Evolutionary conservation across 2,888 invertebrate species (phyloP), one percentile per base, ranked within the genome.

Genomic region (Cephus sareptanus): DNA sequence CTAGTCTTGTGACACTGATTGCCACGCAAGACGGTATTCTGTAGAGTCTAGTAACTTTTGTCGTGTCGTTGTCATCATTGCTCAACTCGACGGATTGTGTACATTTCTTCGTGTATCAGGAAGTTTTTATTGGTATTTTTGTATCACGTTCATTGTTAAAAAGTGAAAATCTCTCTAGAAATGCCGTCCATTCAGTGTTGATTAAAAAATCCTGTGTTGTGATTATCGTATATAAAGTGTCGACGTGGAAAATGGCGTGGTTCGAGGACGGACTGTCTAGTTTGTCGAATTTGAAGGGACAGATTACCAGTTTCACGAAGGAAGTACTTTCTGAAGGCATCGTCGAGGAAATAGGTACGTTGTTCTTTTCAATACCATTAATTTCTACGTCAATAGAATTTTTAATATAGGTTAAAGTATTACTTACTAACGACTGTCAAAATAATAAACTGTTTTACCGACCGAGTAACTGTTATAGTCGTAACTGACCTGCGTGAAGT

Each of bases 261-360:
- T 90, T 91, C 83, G 90, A 90, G 74, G 91, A 91, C 73, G 88
- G 90, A 76, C 88, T 91, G 79, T 85, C 91, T 81, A 91, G 90
- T 79, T 85, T 91, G 82, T 91, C 91, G 79, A 94, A 93, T 92
- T 92, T 98, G 83, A 97, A 97, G 92, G 98, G 97, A 84, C 98
- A 98, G 93, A 94, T 98, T 87, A 94, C 95, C 68, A 97, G 94
- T 92, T 96, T 98, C 88, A 97, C 98, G 79, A 96, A 96, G 91
- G 97, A 97, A 92, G 97, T 98, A 86, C 93, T 98, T 89, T 95
- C 96, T 83, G 97, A 97, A 87, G 94, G 93, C 82, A 93, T 93
- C 87, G 94, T 92, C 80, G 95, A 94, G 87, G 94, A 93, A 89
- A 93, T 92, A 89, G 94, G 94, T 94, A 90, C 82, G 90, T 87